phyloP scores from a whole-genome alignment of 2,113 vertebrate species.

The Sphaerodactylus townsendi region DNA sequence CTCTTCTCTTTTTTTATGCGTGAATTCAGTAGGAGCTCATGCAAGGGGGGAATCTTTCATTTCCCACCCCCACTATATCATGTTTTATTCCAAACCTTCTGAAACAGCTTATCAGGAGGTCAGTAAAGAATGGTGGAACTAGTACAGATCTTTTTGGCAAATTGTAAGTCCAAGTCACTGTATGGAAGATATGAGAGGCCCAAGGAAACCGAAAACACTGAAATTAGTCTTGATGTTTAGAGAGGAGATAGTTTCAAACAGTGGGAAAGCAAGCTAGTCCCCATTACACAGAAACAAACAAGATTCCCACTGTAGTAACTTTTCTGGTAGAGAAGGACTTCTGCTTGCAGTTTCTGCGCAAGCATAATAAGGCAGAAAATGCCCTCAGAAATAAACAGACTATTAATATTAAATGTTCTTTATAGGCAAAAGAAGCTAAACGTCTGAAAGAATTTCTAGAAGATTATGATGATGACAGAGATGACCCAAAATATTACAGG shows the following conservation, averaged over 20 bases:
- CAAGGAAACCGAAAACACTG: background rate
- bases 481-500: constrained; percentile 98
- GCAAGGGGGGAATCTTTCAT: too few species aligned
- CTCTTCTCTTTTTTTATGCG: too few species aligned
- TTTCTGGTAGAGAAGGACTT: background rate
- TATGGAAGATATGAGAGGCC: background rate
- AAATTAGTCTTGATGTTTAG: background rate
- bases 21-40: too few species aligned
- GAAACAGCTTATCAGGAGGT: too few species aligned
- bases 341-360: background rate
- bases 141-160: too few species aligned
- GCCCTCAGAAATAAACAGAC: background rate
- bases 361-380: background rate
- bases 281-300: background rate
- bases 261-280: background rate
- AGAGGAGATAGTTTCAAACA: background rate
- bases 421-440: constrained; percentile 95
- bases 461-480: constrained; percentile 97
- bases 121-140: too few species aligned
- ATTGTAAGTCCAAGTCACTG: too few species aligned
- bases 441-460: constrained; percentile 97
- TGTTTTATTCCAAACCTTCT: too few species aligned
- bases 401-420: background rate
- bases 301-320: background rate
- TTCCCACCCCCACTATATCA: too few species aligned